phyloP scores from a whole-genome alignment of 2,797 vertebrate genomes.

The Anolis apletophallus region DNA sequence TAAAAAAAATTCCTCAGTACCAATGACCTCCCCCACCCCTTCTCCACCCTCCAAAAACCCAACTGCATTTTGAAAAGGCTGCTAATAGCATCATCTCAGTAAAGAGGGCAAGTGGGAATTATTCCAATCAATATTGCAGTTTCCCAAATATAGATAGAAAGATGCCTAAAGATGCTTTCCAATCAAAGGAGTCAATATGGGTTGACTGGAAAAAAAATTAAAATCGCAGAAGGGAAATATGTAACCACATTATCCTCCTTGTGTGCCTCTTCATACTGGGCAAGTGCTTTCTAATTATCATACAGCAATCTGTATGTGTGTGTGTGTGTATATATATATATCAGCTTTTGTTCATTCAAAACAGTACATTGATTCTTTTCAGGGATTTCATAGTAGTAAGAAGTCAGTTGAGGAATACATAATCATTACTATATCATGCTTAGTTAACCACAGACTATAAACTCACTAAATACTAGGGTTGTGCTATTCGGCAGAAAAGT shows the following conservation, averaged over 20 bases:
- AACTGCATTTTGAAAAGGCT: no score
- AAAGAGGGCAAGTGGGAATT: neutral
- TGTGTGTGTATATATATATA: conserved; percentile 37
- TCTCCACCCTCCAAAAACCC: no score
- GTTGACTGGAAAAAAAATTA: neutral
- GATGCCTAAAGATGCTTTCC: neutral
- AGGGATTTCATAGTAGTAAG: neutral
- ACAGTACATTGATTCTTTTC: neutral
- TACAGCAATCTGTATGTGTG: neutral
- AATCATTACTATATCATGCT: conserved; percentile 4
- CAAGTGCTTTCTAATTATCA: neutral
- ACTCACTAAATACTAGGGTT: no score
- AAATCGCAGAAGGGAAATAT: neutral
- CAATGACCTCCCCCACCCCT: neutral
- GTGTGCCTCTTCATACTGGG: neutral
- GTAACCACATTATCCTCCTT: neutral
- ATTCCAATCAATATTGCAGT: neutral
- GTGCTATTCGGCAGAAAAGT: no score
- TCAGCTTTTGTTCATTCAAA: neutral
- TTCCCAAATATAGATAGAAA: neutral
- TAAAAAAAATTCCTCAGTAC: neutral
- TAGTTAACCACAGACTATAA: neutral
- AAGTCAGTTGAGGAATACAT: conserved; percentile 2
- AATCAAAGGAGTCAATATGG: neutral
- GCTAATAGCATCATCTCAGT: no score